phyloP scores from a whole-genome alignment of 1,140 invertebrate species.

The Rhyacophila brunnea region DNA sequence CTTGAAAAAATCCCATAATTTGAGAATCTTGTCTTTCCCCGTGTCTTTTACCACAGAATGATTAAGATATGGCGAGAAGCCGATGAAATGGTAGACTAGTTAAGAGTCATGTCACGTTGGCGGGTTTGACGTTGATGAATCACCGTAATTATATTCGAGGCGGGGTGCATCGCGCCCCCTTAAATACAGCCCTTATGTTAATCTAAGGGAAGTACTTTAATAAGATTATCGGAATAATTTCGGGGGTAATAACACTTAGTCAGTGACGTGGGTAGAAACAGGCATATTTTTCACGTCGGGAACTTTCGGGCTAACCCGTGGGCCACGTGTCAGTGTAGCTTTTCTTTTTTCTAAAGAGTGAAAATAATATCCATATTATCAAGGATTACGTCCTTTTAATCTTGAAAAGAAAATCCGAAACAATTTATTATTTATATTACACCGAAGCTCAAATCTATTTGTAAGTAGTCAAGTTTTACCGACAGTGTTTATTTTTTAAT shows the following conservation, averaged over 20 bases:
- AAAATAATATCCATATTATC: no score
- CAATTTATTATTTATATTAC: no score
- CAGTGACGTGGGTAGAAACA: neutral
- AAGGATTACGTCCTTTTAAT: no score
- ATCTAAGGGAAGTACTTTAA: slow-evolving; percentile 9
- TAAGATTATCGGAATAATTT: slow-evolving; percentile 4
- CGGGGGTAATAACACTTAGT: slow-evolving; percentile 2
- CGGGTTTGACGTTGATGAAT: slow-evolving; percentile 16
- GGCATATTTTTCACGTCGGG: no score
- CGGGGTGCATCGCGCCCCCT: neutral
- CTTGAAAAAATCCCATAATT: no score
- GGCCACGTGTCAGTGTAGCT: no score
- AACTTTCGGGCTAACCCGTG: no score
- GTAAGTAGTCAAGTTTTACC: no score
- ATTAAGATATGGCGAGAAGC: slow-evolving; percentile 15
- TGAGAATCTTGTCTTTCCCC: neutral
- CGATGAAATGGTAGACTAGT: slow-evolving; percentile 20
- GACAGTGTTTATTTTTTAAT: no score
- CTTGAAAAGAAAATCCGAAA: no score
- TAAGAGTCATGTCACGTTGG: slow-evolving; percentile 15
- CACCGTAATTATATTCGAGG: slow-evolving; percentile 19
- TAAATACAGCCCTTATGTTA: slow-evolving; percentile 10
- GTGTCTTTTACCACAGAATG: neutral
- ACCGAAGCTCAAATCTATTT: no score
- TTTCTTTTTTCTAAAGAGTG: no score